phyloP scores from a whole-genome alignment of 2,888 invertebrate genomes.

The Ectemnius cavifrons region DNA sequence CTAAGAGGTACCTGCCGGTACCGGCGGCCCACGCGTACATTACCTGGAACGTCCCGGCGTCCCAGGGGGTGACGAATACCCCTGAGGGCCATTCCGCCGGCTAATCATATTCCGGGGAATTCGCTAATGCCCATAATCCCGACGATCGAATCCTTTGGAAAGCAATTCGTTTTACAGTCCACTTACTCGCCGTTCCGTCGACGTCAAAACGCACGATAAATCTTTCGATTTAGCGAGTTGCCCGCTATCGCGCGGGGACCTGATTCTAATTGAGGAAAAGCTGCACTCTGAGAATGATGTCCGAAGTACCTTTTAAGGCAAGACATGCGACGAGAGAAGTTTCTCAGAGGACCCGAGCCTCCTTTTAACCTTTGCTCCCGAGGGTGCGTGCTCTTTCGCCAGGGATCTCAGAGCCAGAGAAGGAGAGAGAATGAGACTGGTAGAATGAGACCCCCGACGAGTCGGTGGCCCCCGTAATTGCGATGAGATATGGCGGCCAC shows the following conservation, averaged over 20 bases:
- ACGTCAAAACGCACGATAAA: background rate
- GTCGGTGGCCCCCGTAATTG: constrained; percentile 70
- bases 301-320: constrained; percentile 4
- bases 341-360: constrained; percentile 50
- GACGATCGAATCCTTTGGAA: too few species aligned
- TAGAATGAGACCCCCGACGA: constrained; percentile 53
- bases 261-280: too few species aligned
- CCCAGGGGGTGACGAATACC: constrained; percentile 6
- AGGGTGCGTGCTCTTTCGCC: constrained; percentile 60
- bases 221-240: background rate
- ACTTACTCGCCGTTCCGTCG: background rate
- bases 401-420: constrained; percentile 35
- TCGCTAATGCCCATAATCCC: background rate
- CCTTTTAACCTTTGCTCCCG: constrained; percentile 70
- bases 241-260: background rate
- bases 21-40: constrained; percentile 5
- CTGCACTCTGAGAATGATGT: too few species aligned
- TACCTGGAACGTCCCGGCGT: background rate
- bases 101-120: constrained; percentile 4
- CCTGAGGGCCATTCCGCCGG: background rate
- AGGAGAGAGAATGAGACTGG: constrained; percentile 22
- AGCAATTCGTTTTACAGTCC: background rate
- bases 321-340: background rate
- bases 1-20: background rate
- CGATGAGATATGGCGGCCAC: constrained; percentile 75